A percentile compares a stretch with the other conserved stretches of the same genome.
phyloP scores from a whole-genome alignment of 1,140 invertebrate genomes.

The Trachymyrmex cornetzi region DNA sequence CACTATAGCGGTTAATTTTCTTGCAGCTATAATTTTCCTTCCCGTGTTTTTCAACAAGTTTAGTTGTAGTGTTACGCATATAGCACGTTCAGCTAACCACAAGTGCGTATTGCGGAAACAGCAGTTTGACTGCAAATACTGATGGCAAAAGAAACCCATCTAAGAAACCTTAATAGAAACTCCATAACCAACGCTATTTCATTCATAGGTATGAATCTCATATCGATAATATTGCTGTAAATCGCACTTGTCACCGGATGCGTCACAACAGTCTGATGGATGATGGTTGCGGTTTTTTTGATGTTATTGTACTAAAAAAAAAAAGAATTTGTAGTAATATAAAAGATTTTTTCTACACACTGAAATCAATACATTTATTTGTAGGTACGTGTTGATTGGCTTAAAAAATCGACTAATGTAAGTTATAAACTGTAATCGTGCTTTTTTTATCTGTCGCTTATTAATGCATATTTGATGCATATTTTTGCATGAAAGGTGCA shows the following conservation, averaged over 20 bases:
- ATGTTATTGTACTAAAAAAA: slow-evolving; percentile 3
- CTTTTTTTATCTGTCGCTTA: neutral
- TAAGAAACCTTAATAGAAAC: slow-evolving; percentile 40
- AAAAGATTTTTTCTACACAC: neutral
- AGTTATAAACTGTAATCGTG: slow-evolving; percentile 33
- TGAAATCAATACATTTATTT: too few species aligned
- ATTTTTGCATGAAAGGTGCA: neutral
- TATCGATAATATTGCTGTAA: slow-evolving; percentile 67
- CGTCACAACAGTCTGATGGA: too few species aligned
- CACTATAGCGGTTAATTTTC: too few species aligned
- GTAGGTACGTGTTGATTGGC: slow-evolving; percentile 66
- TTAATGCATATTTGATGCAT: neutral
- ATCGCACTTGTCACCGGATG: slow-evolving; percentile 66
- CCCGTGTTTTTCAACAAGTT: too few species aligned
- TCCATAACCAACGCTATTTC: slow-evolving; percentile 74
- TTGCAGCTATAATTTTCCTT: too few species aligned
- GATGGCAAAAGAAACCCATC: slow-evolving; percentile 58
- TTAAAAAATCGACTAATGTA: slow-evolving; percentile 52
- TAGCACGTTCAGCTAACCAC: too few species aligned
- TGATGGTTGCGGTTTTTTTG: neutral
- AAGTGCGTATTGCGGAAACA: too few species aligned
- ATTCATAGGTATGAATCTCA: slow-evolving; percentile 66
- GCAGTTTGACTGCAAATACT: slow-evolving; percentile 51
- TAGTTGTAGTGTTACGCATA: too few species aligned
- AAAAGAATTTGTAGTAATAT: slow-evolving; percentile 23